These are phyloP conservation scores for Phyllotis vaccarum DNA, from an alignment of 2,797 vertebrate species.

Conservation along the genomic window DNA sequence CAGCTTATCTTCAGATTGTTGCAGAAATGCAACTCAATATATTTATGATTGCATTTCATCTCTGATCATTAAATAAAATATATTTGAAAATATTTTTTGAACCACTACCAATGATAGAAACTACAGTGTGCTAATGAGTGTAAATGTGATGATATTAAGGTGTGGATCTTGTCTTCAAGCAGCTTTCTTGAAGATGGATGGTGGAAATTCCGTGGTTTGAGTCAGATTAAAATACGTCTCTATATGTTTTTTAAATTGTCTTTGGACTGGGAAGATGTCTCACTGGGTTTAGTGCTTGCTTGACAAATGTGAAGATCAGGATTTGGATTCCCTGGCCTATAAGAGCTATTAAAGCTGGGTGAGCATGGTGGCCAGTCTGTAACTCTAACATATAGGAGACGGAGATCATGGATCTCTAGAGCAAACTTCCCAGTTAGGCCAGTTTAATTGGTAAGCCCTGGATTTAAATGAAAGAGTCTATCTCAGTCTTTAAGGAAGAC, in stretches of 20 bases:
- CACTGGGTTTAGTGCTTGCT: not conserved
- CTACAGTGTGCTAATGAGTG: not conserved
- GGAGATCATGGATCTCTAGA: not conserved
- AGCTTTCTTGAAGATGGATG: not conserved
- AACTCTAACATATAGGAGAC: not conserved
- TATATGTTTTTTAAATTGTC: not conserved
- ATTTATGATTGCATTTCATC: slow-evolving; percentile 49
- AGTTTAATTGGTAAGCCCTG: not conserved
- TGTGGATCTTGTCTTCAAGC: not conserved
- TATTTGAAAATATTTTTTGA: not conserved
- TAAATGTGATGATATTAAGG: not conserved
- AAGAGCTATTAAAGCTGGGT: not conserved
- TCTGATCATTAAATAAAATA: slow-evolving; percentile 41
- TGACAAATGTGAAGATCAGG: not conserved
- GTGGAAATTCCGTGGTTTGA: not conserved
- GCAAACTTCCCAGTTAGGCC: not conserved
- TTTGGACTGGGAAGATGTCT: not conserved
- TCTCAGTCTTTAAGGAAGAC: not conserved
- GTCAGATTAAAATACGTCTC: not conserved
- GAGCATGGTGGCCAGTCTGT: too few relatives aligned
- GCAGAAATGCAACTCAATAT: not conserved
- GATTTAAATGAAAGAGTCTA: not conserved
- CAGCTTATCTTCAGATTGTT: not conserved
- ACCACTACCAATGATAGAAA: not conserved
- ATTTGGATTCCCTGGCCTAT: not conserved